Evolutionary conservation across 2,113 vertebrate species (phyloP), one percentile per base, ranked within the genome.

Genomic region (Zosterops japonicus): DNA sequence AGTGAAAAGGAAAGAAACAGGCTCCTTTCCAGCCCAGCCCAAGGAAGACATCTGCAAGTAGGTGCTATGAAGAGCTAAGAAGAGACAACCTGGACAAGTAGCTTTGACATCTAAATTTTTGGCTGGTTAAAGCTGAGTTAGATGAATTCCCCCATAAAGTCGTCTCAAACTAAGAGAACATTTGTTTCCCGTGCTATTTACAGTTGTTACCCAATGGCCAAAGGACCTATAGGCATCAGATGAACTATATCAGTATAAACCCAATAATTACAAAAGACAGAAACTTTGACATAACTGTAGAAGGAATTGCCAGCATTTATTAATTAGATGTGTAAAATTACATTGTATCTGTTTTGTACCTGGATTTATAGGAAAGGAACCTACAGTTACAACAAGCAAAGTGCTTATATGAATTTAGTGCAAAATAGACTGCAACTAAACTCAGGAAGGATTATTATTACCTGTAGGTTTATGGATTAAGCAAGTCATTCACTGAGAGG

Each of bases 391-490:
- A 69, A 59, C 61, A 72, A 80, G 75, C 8, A 83, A 74, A 53
- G 7, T 33, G 24, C 41, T 52, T 72, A 19, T 77, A 71, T 0
- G 1, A 39, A 74, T 92, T 28, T 49, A n/a, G 59, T 71, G 28
- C 18, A 67, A 88, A 96, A 83, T 5, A 86, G 35, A 65, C 36
- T 75, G 55, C 44, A 79, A 82, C 28, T n/a, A 81, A 91, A 83
- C 14, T 75, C 70, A 60, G 57, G 31, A 87, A 96, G 29, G 57
- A 56, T 85, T 82, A 87, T 71, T 91, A 65, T 83, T 89, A 93
- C 69, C 70, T 83, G 60, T 49, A 81, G 53, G 68, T 59, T 95
- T 96, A 49, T 79, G 77, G 59, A 94, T 96, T 89, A 88, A 92
- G 80, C 69, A 81, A 95, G 49, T 75, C 76, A 52, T 92, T 84